A percentile compares a stretch with the other conserved stretches of the same genome.
Conservation (phyloP, 2,113 vertebrate genomes). For the Tetraodon nigroviridis region DNA sequence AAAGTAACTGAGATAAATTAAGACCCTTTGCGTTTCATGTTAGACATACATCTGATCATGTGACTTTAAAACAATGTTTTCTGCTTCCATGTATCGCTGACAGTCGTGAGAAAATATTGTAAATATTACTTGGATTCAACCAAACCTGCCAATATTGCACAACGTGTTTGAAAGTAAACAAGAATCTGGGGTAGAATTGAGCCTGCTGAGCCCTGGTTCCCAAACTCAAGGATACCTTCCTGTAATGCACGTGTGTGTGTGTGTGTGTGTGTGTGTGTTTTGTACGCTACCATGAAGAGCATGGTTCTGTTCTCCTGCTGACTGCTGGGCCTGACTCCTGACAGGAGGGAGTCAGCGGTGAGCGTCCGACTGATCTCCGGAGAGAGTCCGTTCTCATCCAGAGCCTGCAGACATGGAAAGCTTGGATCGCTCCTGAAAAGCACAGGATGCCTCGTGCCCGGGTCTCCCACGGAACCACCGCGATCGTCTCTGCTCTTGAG, state of each 20-base stretch:
- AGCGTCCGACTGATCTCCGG: constrained; percentile 78
- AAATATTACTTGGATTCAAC: too few species aligned
- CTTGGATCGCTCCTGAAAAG: constrained; percentile 81
- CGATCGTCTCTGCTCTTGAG: constrained; percentile 1
- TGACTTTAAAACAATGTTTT: too few species aligned
- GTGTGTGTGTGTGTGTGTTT: background rate
- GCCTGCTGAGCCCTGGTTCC: too few species aligned
- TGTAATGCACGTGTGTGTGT: background rate
- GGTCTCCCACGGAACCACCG: constrained; percentile 63
- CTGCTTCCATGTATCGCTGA: too few species aligned
- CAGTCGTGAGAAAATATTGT: too few species aligned
- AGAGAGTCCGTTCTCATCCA: constrained; percentile 84
- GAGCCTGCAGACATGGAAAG: constrained; percentile 78
- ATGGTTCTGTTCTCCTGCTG: constrained; percentile 95
- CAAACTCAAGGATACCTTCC: background rate
- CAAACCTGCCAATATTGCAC: too few species aligned
- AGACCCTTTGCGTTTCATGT: too few species aligned
- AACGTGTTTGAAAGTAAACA: too few species aligned
- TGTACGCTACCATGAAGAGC: constrained; percentile 86
- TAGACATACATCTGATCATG: too few species aligned
- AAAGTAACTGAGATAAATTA: too few species aligned
- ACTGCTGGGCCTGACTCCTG: constrained; percentile 87
- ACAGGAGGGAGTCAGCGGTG: constrained; percentile 49
- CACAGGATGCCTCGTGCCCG: constrained; percentile 65
- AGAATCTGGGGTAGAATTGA: too few species aligned